Base-by-base conservation (phyloP, 2,113 vertebrate genomes). In the Urocolius indicus region DNA sequence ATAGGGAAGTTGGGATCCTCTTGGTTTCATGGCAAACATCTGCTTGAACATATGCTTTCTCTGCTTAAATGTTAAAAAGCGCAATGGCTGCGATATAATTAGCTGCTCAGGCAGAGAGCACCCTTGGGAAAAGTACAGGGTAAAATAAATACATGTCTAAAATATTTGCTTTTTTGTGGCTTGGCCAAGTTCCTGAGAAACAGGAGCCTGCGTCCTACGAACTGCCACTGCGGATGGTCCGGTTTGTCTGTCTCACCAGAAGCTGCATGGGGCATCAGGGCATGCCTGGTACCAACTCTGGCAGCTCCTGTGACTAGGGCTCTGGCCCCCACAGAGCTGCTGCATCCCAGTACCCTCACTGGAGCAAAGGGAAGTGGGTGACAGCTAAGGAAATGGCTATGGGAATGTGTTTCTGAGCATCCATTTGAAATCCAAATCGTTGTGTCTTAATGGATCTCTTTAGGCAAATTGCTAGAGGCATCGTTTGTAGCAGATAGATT, bases 81-180 rank as follows among this genome's bases (percentile, higher is more conserved):
- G 13, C 94, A 94, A 38, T 87, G 79, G 57, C 73, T 93, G 73
- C 0, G 3, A 81, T 92, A 90, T 82, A 94, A 96, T 96, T 92
- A 92, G 62, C 83, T 78, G 73, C 73, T 93, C 80, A 82, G 88
- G 84, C 92, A 90, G 83, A 87, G 73, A 95, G 66, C 69, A 68
- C 92, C 69, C 92, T 92, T 90, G 93, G 88, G 94, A 84, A 96
- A 93, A 94, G 88, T 67, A 84, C 68, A 92, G 92, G 73, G 88
- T 90, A 90, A 96, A 96, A 95, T 84, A 95, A 94, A 90, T 95
- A 90, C 84, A 10, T 58, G 55, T 65, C 92, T 96, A 20, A 96
- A 96, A 78, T 3, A 9, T 91, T 93, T 96, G 81, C 86, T 95
- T 94, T 94, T 93, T 87, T 90, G 90, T 90, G 92, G 92, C 65